These are phyloP conservation scores for Hydrochoerus hydrochaeris DNA, from an alignment of 2,113 vertebrate species.

Conservation along the genomic window DNA sequence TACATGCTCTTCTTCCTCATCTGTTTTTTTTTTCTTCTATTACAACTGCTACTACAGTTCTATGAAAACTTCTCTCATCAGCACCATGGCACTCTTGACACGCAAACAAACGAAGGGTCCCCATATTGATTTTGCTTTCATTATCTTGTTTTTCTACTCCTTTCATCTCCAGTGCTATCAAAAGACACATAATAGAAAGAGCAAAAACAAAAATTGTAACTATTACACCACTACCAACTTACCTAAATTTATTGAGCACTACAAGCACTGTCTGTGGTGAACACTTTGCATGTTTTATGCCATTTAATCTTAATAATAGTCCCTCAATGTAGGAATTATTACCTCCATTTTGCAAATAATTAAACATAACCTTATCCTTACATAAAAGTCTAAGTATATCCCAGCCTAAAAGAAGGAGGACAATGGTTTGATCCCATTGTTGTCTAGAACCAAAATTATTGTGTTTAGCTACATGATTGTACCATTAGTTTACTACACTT, in stretches of 20 bases:
- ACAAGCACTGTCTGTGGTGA: constrained; percentile 33
- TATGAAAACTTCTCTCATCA: too few species aligned
- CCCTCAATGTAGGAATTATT: background rate
- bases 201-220: constrained; percentile 37
- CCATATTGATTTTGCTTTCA: background rate
- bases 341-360: constrained; percentile 10
- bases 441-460: background rate
- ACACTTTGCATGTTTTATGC: background rate
- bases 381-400: background rate
- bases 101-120: background rate
- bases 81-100: background rate
- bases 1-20: background rate
- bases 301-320: constrained; percentile 51
- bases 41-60: accelerated
- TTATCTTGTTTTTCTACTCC: background rate
- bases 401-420: background rate
- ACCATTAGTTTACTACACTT: background rate
- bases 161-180: background rate
- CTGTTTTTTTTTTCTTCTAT: background rate
- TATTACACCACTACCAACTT: background rate
- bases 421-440: background rate
- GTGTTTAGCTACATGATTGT: background rate
- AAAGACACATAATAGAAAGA: background rate
- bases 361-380: constrained; percentile 6
- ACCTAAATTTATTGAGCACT: constrained; percentile 52